Evolutionary conservation across 2,888 invertebrate species (phyloP).

Genomic region (Drosophila parthenogenetica): DNA sequence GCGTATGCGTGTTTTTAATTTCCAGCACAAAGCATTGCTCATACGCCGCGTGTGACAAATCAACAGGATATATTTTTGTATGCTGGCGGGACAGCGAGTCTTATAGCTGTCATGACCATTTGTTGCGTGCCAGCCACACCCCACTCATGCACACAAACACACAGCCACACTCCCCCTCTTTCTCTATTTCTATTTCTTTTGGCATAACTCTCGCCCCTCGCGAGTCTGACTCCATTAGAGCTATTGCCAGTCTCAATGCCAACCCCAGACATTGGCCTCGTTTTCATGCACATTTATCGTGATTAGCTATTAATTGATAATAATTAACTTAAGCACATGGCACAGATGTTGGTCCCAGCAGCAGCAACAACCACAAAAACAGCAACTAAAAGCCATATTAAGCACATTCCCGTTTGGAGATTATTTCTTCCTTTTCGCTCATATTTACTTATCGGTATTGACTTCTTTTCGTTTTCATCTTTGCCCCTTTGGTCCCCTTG

Average conservation of each 20-base stretch:
- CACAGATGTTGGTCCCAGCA: constrained; percentile 58
- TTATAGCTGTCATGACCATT: constrained; percentile 53
- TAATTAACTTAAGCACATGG: constrained; percentile 78
- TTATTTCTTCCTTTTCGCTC: background rate
- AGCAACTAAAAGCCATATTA: constrained; percentile 55
- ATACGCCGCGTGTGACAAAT: constrained; percentile 71
- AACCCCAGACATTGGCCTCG: constrained; percentile 42
- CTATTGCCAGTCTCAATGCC: constrained; percentile 1
- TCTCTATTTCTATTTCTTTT: too few species aligned
- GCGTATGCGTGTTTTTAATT: constrained; percentile 72
- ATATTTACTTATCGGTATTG: constrained; percentile 43
- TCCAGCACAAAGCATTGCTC: constrained; percentile 50
- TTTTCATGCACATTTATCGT: constrained; percentile 79
- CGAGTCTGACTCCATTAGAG: constrained; percentile 19
- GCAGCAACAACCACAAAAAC: constrained; percentile 18
- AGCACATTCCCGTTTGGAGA: constrained; percentile 41
- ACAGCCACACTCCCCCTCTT: too few species aligned
- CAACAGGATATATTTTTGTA: constrained; percentile 58
- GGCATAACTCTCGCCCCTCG: background rate
- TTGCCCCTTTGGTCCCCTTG: background rate
- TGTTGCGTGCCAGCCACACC: constrained; percentile 46
- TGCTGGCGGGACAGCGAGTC: constrained; percentile 32
- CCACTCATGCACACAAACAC: background rate
- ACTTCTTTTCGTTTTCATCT: constrained; percentile 25
- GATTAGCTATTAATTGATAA: constrained; percentile 80